Conservation (phyloP, 2,888 invertebrate genomes). For the Hirtodrosophila trivittata region DNA sequence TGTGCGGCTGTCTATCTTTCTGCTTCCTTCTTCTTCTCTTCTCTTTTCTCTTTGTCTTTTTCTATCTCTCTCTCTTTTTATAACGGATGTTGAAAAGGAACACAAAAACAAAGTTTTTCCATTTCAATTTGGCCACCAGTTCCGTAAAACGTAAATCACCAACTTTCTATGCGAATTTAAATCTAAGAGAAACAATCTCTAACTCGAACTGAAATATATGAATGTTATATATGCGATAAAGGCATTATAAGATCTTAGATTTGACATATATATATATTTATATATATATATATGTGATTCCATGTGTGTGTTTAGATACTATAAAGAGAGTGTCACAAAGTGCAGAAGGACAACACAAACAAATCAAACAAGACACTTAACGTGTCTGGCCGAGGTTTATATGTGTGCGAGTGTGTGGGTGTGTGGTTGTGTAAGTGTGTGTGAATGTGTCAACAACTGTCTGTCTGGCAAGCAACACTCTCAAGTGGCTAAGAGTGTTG, state of each 20-base stretch:
- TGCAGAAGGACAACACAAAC: conserved; percentile 37
- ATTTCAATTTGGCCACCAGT: conserved; percentile 24
- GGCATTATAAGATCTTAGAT: background rate
- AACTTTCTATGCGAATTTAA: background rate
- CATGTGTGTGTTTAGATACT: conserved; percentile 11
- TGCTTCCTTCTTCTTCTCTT: background rate
- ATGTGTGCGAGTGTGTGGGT: conserved; percentile 2
- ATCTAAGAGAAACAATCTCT: background rate
- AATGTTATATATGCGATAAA: conserved; percentile 1
- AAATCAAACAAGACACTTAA: conserved; percentile 43
- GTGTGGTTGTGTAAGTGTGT: background rate
- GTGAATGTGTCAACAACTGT: conserved; percentile 54
- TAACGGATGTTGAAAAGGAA: background rate
- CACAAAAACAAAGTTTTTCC: conserved; percentile 21
- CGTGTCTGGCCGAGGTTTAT: conserved; percentile 38
- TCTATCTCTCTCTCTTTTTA: background rate
- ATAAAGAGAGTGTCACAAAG: conserved; percentile 31
- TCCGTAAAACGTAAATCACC: conserved; percentile 52
- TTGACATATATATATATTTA: background rate
- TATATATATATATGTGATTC: background rate
- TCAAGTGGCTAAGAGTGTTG: conserved; percentile 52
- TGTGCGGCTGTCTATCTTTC: conserved; percentile 3
- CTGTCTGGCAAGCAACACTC: conserved; percentile 48
- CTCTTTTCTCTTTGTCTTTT: background rate
- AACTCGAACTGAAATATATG: background rate